Evolutionary conservation across 2,113 vertebrate genomes (phyloP).

Genomic region (Melanerpes aurifrons): DNA sequence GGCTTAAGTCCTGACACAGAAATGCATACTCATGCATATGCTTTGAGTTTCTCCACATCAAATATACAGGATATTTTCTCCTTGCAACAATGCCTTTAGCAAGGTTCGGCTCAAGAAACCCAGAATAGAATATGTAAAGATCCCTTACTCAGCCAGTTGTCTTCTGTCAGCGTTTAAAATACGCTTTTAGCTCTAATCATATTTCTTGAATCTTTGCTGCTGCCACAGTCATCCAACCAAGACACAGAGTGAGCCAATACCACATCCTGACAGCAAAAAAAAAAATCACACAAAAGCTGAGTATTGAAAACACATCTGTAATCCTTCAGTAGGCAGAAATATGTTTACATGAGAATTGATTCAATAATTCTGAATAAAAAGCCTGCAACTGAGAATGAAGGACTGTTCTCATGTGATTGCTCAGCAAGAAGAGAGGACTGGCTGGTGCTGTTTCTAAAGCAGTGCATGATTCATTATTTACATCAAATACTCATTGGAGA

Average conservation of each 20-base stretch:
- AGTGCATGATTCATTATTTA: not conserved
- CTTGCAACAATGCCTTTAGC: slow-evolving; percentile 20
- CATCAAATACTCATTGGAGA: not conserved
- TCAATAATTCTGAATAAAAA: slow-evolving; percentile 13
- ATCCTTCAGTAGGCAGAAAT: not conserved
- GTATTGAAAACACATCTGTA: not conserved
- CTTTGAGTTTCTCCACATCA: slow-evolving; percentile 14
- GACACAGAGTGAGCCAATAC: not conserved
- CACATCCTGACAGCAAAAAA: not conserved
- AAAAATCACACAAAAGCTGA: not conserved
- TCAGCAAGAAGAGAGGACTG: not conserved
- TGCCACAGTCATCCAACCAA: not conserved
- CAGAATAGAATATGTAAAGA: not conserved
- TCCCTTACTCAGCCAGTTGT: not conserved
- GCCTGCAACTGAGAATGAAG: not conserved
- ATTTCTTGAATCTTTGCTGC: not conserved
- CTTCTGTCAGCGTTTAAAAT: not conserved
- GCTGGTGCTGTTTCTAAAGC: not conserved
- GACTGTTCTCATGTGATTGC: not conserved
- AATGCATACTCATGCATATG: not conserved
- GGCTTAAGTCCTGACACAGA: slow-evolving; percentile 22
- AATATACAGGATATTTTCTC: not conserved
- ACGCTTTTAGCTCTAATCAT: not conserved
- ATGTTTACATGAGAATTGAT: not conserved
- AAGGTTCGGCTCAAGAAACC: not conserved